These are phyloP conservation scores for Apotomis turbidana DNA, from an alignment of 2,888 invertebrate species.

Conservation along the genomic window DNA sequence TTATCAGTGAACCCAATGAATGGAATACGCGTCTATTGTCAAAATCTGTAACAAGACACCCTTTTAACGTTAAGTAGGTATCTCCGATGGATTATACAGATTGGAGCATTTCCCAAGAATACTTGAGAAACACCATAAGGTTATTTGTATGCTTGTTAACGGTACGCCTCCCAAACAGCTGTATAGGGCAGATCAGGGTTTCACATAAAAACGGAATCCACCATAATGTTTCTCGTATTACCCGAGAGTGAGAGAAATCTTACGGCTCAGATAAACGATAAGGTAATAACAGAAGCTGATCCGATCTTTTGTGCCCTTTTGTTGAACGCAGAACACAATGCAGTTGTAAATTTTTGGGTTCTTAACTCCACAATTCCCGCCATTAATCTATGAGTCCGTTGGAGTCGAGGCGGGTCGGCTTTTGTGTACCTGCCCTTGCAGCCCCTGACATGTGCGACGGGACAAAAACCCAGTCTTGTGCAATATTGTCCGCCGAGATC, in stretches of 20 bases:
- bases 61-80: constrained; percentile 40
- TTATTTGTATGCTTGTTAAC: constrained; percentile 71
- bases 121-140: constrained; percentile 57
- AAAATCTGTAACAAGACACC: constrained; percentile 38
- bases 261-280: constrained; percentile 72
- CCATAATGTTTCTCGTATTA: constrained; percentile 75
- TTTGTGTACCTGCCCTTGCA: constrained; percentile 78
- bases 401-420: constrained; percentile 76
- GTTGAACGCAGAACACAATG: constrained; percentile 71
- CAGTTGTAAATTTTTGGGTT: constrained; percentile 83
- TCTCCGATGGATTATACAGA: constrained; percentile 37
- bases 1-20: constrained; percentile 21
- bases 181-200: constrained; percentile 59
- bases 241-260: constrained; percentile 78
- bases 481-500: constrained; percentile 73
- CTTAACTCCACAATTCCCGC: constrained; percentile 81
- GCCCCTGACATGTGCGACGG: constrained; percentile 76
- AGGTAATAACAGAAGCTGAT: constrained; percentile 82
- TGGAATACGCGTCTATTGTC: constrained; percentile 29
- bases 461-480: constrained; percentile 77
- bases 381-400: constrained; percentile 80
- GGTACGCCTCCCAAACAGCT: constrained; percentile 79
- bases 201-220: constrained; percentile 59
- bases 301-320: constrained; percentile 78
- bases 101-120: constrained; percentile 48